Evolutionary conservation across 2,888 invertebrate species (phyloP).

Genomic region (Palloptera scutellata): DNA sequence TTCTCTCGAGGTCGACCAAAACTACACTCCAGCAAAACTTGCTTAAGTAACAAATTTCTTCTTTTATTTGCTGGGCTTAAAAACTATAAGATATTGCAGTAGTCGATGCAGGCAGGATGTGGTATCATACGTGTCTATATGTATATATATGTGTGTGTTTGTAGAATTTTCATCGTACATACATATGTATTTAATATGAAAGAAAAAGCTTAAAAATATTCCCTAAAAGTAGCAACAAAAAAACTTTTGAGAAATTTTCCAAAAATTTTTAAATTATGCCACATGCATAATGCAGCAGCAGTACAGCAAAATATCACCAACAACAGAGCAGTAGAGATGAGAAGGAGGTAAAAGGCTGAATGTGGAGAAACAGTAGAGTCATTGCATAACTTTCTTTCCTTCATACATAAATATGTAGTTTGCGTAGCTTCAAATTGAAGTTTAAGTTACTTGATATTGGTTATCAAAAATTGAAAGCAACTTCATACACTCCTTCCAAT

Average conservation of each 20-base stretch:
- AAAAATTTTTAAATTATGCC: conserved; percentile 50
- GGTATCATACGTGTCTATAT: conserved; percentile 21
- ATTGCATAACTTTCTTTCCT: neutral
- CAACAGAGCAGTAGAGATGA: neutral
- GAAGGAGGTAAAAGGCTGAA: neutral
- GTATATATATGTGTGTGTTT: neutral
- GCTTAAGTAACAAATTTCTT: too few relatives aligned
- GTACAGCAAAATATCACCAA: neutral
- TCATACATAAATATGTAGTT: neutral
- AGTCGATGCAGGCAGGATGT: too few relatives aligned
- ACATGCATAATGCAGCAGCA: conserved; percentile 55
- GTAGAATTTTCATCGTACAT: neutral
- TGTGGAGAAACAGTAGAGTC: neutral
- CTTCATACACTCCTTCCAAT: too few relatives aligned
- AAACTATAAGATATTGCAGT: too few relatives aligned
- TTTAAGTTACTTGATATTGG: neutral
- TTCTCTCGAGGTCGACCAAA: too few relatives aligned
- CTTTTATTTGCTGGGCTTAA: too few relatives aligned
- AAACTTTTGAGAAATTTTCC: too few relatives aligned
- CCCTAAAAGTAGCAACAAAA: neutral
- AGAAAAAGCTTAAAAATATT: conserved; percentile 19
- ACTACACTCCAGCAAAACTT: too few relatives aligned
- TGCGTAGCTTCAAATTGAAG: neutral
- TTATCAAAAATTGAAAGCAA: too few relatives aligned
- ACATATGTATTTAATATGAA: neutral